A percentile compares a stretch with the other conserved stretches of the same genome.
phyloP scores from a whole-genome alignment of 2,797 vertebrate genomes.

The Spinus pinus region DNA sequence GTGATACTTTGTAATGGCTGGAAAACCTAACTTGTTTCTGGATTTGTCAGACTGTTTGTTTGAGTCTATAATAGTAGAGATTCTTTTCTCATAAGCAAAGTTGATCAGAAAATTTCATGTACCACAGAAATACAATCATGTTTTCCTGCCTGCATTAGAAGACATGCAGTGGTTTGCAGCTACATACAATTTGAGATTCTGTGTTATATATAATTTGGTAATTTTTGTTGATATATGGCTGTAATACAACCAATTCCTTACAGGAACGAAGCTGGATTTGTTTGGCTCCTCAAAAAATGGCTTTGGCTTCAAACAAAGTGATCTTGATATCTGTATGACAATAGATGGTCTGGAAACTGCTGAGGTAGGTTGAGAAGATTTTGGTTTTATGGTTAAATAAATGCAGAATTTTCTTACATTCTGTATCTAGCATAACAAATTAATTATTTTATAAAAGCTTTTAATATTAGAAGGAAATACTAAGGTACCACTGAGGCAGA shows the following conservation, averaged over 20 bases:
- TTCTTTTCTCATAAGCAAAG: neutral
- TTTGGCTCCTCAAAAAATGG: constrained; percentile 98
- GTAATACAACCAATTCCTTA: neutral
- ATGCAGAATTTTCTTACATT: neutral
- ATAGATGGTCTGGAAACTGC: constrained; percentile 87
- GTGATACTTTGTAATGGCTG: neutral
- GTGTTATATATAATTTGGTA: neutral
- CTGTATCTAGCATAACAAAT: neutral
- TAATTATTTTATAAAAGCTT: neutral
- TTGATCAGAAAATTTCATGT: neutral
- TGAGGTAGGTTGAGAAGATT: constrained; percentile 74
- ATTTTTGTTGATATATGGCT: neutral
- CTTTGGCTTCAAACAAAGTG: constrained; percentile 95
- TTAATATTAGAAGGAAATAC: neutral
- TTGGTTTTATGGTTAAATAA: neutral
- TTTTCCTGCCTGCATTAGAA: neutral
- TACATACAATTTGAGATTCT: neutral
- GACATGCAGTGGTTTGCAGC: neutral
- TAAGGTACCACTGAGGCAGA: neutral
- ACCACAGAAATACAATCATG: neutral
- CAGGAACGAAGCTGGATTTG: constrained; percentile 87
- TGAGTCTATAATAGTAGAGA: neutral
- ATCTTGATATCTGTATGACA: constrained; percentile 95
- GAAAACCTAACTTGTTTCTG: neutral
- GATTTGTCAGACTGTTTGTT: neutral